Evolutionary conservation across 2,888 invertebrate genomes (phyloP).

Genomic region (Seira sanloemensis): DNA sequence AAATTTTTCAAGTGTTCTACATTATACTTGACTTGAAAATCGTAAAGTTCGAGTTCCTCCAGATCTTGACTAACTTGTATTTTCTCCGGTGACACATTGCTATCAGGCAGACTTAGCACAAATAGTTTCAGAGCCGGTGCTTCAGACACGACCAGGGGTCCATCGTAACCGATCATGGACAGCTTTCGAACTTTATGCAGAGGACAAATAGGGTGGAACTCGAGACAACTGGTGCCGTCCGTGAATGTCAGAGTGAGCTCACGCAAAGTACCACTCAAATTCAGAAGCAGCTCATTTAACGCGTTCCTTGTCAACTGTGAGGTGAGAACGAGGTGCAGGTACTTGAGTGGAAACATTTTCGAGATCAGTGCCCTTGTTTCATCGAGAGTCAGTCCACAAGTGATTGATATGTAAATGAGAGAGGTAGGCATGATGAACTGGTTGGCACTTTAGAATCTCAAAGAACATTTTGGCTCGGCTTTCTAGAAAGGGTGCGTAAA

Average conservation of each 20-base stretch:
- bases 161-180: slow-evolving; percentile 60
- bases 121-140: slow-evolving; percentile 43
- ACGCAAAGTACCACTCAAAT: slow-evolving; percentile 30
- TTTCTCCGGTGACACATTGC: slow-evolving; percentile 31
- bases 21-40: slow-evolving; percentile 52
- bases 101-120: slow-evolving; percentile 57
- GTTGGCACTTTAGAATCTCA: slow-evolving; percentile 47
- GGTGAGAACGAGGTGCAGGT: slow-evolving; percentile 57
- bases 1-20: slow-evolving; percentile 28
- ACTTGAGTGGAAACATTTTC: slow-evolving; percentile 50
- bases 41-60: slow-evolving; percentile 59
- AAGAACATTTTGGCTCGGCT: slow-evolving; percentile 57
- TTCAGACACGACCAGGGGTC: slow-evolving; percentile 39
- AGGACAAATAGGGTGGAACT: slow-evolving; percentile 59
- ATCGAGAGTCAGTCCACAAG: slow-evolving; percentile 29
- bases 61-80: slow-evolving; percentile 35
- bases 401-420: slow-evolving; percentile 61
- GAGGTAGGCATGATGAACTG: slow-evolving; percentile 15
- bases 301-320: slow-evolving; percentile 14
- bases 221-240: slow-evolving; percentile 52
- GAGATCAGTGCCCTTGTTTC: slow-evolving; percentile 38
- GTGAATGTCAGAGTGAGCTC: slow-evolving; percentile 60
- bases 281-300: slow-evolving; percentile 33
- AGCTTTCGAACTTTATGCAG: slow-evolving; percentile 46
- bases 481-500: slow-evolving; percentile 56